Evolutionary conservation across 2,797 vertebrate genomes (phyloP), one percentile per base, ranked within the genome.

Genomic region (Rhinophrynus dorsalis): DNA sequence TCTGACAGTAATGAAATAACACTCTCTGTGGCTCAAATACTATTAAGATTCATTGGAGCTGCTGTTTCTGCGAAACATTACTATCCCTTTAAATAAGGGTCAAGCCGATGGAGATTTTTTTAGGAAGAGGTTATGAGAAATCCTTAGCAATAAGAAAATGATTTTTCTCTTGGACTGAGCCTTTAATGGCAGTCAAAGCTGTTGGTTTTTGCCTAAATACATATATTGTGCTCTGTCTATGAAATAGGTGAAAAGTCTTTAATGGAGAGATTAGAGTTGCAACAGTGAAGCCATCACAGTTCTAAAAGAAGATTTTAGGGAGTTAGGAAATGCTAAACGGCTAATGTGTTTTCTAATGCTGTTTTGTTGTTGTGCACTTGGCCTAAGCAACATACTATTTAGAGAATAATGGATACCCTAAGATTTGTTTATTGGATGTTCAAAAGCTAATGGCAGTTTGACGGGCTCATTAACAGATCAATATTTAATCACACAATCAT

Each of bases 101-200:
- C 68, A 64, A 55, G 35, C 51, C 65, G 76, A 81, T 35, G 80
- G 80, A 29, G 57, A 70, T n/a, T n/a, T n/a, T n/a, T n/a, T n/a
- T n/a, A 38, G 21, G 11, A n/a, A n/a, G n/a, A 8, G 11, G n/a
- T 35, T 77, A 69, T 67, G 78, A 81, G 79, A 81, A 83, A 71
- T 21, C 65, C 79, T 80, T 70, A 75, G 74, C 51, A 21, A 78
- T 79, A 85, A 85, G 80, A 85, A 81, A 83, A 86, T 87, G 80
- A 78, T 85, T 86, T 88, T 83, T 76, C 76, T 79, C 76, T 78
- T 55, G 37, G 76, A 72, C 68, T 90, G 84, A 91, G 85, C 88
- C 79, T 85, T 90, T 91, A 90, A 90, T 91, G 86, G 79, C 51
- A 78, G 69, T 81, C 65, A 86, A 91, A 91, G 83, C 88, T 74